Conservation (phyloP, 1,140 invertebrate species). For the Glossosoma conforme region DNA sequence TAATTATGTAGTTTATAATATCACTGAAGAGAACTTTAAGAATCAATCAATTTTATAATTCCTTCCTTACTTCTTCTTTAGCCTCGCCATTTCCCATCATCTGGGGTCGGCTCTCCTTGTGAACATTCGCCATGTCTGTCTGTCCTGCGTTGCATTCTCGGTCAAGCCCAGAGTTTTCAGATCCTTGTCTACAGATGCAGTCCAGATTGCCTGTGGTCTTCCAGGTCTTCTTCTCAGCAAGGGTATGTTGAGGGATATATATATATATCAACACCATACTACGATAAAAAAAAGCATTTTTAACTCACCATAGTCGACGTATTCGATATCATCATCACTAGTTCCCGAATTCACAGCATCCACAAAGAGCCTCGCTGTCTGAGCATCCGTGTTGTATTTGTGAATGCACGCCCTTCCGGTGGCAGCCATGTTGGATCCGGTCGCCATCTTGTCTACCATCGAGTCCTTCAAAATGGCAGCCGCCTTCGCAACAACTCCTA, state of each 20-base stretch:
- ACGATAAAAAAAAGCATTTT: neutral
- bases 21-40: neutral
- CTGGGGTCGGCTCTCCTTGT: too few species aligned
- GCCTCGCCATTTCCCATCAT: too few species aligned
- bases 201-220: neutral
- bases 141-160: too few species aligned
- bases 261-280: neutral
- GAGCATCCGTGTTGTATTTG: constrained; percentile 10
- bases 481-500: too few species aligned
- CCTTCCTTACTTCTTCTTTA: too few species aligned
- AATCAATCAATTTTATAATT: too few species aligned
- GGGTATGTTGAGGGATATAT: neutral
- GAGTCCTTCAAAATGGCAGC: too few species aligned
- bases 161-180: too few species aligned
- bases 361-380: neutral
- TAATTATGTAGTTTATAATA: neutral
- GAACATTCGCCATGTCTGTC: too few species aligned
- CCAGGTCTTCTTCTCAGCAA: neutral
- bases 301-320: constrained; percentile 13
- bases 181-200: too few species aligned
- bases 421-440: too few species aligned
- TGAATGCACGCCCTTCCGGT: constrained; percentile 5
- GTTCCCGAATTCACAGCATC: neutral
- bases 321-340: constrained; percentile 12
- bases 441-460: too few species aligned